These are phyloP conservation scores for Porphyrio hochstetteri DNA, from an alignment of 2,113 vertebrate species.

Conservation along the genomic window DNA sequence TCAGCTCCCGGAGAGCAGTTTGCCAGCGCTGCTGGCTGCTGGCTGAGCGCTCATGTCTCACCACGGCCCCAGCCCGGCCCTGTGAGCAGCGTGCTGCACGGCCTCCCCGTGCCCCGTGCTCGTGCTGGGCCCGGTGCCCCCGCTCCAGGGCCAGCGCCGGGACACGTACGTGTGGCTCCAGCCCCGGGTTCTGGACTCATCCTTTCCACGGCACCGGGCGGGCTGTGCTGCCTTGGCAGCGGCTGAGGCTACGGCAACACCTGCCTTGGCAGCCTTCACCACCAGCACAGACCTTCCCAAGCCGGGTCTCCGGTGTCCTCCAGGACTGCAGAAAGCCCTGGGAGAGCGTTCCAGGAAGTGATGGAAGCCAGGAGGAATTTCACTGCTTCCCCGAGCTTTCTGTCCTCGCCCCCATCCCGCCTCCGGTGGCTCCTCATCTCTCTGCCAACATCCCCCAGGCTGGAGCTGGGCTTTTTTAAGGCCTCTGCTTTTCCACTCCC, in stretches of 20 bases:
- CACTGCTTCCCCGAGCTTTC: slow-evolving; percentile 14
- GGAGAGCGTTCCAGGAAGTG: slow-evolving; percentile 27
- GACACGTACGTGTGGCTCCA: background rate
- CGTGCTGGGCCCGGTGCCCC: background rate
- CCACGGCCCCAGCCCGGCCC: background rate
- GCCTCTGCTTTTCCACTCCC: background rate
- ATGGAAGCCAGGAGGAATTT: slow-evolving; percentile 41
- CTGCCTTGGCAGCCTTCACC: background rate
- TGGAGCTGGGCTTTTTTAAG: background rate
- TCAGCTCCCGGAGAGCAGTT: background rate
- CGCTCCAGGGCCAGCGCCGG: background rate
- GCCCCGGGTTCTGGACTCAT: fast-evolving
- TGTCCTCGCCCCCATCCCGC: slow-evolving; percentile 28
- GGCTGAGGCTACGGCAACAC: background rate
- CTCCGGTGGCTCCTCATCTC: background rate
- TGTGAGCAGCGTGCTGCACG: fast-evolving
- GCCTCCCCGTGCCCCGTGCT: background rate
- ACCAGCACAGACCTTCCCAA: background rate
- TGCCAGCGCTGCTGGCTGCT: background rate
- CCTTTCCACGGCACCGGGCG: background rate
- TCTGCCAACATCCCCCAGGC: background rate
- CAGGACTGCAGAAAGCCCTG: background rate
- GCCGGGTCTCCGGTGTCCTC: background rate
- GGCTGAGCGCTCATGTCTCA: background rate
- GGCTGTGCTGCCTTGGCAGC: background rate